Evolutionary conservation across 2,113 vertebrate genomes (phyloP), one percentile per base, ranked within the genome.

Genomic region (Tapirus terrestris): DNA sequence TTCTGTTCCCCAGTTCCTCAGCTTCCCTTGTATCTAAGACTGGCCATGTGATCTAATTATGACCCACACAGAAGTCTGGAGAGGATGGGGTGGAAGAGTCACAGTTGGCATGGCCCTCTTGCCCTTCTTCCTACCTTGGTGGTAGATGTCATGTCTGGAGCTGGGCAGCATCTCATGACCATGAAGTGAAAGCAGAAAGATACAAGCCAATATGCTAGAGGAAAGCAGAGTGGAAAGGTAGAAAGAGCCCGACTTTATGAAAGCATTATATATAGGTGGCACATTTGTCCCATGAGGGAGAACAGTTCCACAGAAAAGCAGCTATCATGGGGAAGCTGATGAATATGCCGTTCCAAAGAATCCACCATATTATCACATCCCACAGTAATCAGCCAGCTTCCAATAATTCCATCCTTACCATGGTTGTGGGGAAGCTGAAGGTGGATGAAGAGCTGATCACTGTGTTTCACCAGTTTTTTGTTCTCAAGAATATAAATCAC

Each of bases 281-380:
- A n/a, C 99, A 98, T 97, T 98, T 99, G 96, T 99, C 99, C 0
- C 99, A 98, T 98, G 99, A 99, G 98, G 98, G 98, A 75, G 95
- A 98, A 79, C 94, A 98, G 17, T 99, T 98, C 96, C 98, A 97
- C 72, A 98, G 99, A 63, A 99, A 98, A 96, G 91, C 98, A 65
- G 98, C 98, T 48, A 98, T 99, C 56, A 95, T 98, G 97, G 97
- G 96, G 81, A 98, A 99, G 97, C 94, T 99, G 72, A 97, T 93
- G 92, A 98, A 83, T 72, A 91, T 99, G 91, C 98, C 98, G 60
- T 99, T 99, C 21, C 93, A 98, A 97, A 97, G 97, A 39, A 99
- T 98, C 94, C 98, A 98, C 45, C 98, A 98, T 75, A 97, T 93
- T 89, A 98, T 99, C 97, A 99, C 98, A 80, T 98, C 98, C 60